phyloP scores from a whole-genome alignment of 1,140 invertebrate species.

The Hormaphis cornu region DNA sequence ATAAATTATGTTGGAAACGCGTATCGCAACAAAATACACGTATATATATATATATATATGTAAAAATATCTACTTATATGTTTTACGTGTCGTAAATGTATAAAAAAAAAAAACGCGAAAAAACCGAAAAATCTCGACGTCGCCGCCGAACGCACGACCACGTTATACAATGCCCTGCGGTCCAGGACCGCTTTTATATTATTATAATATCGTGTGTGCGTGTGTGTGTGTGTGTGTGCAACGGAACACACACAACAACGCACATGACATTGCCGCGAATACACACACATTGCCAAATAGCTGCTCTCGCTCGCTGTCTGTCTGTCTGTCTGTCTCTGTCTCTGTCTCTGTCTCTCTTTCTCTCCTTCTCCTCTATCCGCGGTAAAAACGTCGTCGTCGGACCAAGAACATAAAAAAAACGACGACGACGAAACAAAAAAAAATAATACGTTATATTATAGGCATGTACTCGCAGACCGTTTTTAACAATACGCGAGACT shows the following conservation, averaged over 20 bases:
- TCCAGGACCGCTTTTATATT: not conserved
- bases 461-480: no score
- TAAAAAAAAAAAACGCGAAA: not conserved
- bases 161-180: not conserved
- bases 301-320: no score
- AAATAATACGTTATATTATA: not conserved
- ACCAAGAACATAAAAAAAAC: not conserved
- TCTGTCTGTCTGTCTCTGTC: no score
- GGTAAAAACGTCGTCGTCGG: not conserved
- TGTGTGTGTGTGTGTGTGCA: not conserved
- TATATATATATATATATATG: not conserved
- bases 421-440: no score
- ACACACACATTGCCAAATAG: constrained; percentile 2
- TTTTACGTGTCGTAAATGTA: not conserved
- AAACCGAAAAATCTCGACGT: not conserved
- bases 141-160: not conserved
- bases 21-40: no score
- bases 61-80: not conserved
- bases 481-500: no score
- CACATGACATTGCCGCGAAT: not conserved
- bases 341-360: no score
- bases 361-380: no score
- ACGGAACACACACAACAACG: not conserved
- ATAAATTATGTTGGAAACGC: no score
- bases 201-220: not conserved